Percentiles rank a stretch among this genome's conserved stretches.
Evolutionary conservation across 2,888 invertebrate species (phyloP).

Genomic region (Orthosia gracilis): DNA sequence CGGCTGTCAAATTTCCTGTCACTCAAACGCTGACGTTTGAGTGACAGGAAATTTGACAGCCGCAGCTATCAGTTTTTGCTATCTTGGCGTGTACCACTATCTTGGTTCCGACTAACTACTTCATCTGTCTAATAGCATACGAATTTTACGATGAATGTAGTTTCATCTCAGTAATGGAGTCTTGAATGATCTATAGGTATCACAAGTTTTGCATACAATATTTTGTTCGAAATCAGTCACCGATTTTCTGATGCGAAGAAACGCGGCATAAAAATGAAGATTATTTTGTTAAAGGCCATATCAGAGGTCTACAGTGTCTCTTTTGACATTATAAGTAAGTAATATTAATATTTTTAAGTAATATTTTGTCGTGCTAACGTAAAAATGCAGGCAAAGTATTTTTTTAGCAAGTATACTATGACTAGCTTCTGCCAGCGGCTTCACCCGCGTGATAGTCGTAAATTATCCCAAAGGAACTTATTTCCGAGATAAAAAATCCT

Average conservation of each 20-base stretch:
- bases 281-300: too few species aligned
- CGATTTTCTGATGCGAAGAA: background rate
- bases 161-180: slow-evolving; percentile 49
- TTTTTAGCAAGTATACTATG: too few species aligned
- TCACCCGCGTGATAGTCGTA: too few species aligned
- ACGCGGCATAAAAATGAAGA: background rate
- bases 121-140: slow-evolving; percentile 21
- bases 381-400: too few species aligned
- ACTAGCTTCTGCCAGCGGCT: too few species aligned
- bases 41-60: too few species aligned
- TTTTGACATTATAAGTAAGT: background rate
- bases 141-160: slow-evolving; percentile 33
- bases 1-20: too few species aligned
- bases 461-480: too few species aligned
- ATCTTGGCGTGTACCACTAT: slow-evolving; percentile 26
- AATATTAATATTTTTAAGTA: too few species aligned
- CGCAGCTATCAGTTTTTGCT: background rate
- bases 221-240: slow-evolving; percentile 1
- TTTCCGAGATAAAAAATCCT: too few species aligned
- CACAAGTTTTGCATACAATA: background rate
- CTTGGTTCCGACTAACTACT: slow-evolving; percentile 7
- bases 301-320: background rate
- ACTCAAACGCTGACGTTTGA: too few species aligned
- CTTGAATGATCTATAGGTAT: slow-evolving; percentile 22
- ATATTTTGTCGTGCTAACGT: too few species aligned